Base-by-base conservation (phyloP, 2,113 vertebrate species). In the Lethenteron reissneri region DNA sequence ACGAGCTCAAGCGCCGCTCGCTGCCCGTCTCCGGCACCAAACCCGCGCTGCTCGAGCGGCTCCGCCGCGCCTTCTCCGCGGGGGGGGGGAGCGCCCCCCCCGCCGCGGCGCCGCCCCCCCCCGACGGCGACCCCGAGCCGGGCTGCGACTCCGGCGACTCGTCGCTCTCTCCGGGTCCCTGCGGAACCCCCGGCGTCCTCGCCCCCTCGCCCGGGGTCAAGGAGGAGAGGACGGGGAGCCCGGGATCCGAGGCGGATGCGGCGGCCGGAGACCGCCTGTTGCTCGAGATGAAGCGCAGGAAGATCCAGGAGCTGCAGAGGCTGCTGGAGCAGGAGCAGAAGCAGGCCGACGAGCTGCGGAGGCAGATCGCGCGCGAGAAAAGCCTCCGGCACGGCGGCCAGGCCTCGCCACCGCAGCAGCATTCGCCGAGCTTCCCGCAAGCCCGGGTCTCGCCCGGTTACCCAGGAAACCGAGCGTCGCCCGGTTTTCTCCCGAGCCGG, bases 11-110 rank as follows among this genome's bases (percentile, higher is more conserved):
- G 17, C 85, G 87, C 77, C 80, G 87, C 2, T 87, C 87, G 72
- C 88, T 90, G 69, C 87, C 86, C 0, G 89, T 92, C 70, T 90
- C 88, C 0, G 89, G 88, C 71, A 90, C 88, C 70, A 92, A 91
- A 75, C 82, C 89, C 2, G 80, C 82, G 21, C 80, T 91, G 57
- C 74, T 91, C 73, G 84, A 89, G 77, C 85, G 89, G 70, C 84
- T 91, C 85, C 84, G 64, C 77, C 75, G 71, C 78, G 77, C 58
- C 83, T 84, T 75, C 82, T 83, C 78, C 78, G 3, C 41, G 41
- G 41, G 5, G 41, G n/a, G n/a, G 56, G 7, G n/a, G 17, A 56
- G 81, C n/a, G n/a, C 77, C 73, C 72, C 78, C 73, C 74, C 79
- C 6, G 75, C 75, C 71, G 75, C 76, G 25, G 25, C 41, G 41